phyloP scores from a whole-genome alignment of 2,888 invertebrate genomes.

The Polydrusus cervinus region DNA sequence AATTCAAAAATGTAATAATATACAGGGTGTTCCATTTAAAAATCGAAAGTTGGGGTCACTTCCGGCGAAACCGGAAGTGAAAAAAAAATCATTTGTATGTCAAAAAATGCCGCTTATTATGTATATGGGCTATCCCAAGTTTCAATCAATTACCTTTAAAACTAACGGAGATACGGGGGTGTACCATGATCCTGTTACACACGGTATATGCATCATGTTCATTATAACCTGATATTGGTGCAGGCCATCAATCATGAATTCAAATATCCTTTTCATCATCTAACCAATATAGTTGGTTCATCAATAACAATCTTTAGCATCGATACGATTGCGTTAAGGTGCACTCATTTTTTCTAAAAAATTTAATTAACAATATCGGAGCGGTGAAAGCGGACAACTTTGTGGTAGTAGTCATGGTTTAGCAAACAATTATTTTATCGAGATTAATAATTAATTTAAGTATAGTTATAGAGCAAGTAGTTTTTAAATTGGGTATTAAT shows the following conservation, averaged over 20 bases:
- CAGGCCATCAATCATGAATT: background rate
- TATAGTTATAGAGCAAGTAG: slow-evolving; percentile 8
- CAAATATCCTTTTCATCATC: slow-evolving; percentile 17
- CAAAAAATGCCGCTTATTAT: no score
- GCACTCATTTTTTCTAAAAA: slow-evolving; percentile 10
- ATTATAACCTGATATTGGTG: background rate
- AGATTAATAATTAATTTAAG: slow-evolving; percentile 23
- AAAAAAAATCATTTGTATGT: no score
- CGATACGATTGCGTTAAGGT: slow-evolving; percentile 9
- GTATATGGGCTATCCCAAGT: no score
- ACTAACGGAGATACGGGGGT: no score
- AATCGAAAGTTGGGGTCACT: no score
- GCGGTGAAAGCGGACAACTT: slow-evolving; percentile 20
- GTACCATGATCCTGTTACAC: no score
- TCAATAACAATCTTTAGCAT: slow-evolving; percentile 3
- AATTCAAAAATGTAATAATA: no score
- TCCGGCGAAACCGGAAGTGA: no score
- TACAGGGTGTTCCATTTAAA: no score
- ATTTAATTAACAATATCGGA: slow-evolving; percentile 8
- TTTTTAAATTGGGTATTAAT: background rate
- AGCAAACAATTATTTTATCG: slow-evolving; percentile 19
- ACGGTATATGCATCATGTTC: no score
- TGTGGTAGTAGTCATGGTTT: background rate
- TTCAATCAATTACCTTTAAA: no score
- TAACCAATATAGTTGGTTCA: slow-evolving; percentile 1